Percentiles rank a stretch among this genome's conserved stretches.
Conservation (phyloP, 2,113 vertebrate genomes). For the Sarotherodon lohbergeri region DNA sequence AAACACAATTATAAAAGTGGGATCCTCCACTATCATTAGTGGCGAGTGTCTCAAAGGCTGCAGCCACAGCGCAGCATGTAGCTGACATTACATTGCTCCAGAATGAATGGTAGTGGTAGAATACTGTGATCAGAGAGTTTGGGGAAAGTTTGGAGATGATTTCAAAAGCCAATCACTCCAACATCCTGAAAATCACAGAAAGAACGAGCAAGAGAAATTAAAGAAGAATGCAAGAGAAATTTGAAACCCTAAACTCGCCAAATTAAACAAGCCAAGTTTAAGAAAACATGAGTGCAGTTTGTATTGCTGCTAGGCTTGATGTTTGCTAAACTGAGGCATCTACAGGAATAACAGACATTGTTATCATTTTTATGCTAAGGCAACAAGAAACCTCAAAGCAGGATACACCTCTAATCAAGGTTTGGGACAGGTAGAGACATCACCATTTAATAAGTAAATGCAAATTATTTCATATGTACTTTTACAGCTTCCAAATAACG, state of each 20-base stretch:
- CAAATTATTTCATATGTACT: not conserved
- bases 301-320: not conserved
- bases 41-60: conserved; percentile 45
- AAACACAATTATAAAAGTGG: conserved; percentile 61
- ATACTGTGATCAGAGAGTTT: not conserved
- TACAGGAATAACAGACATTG: not conserved
- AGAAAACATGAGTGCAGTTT: conserved; percentile 43
- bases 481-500: not conserved
- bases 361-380: not conserved
- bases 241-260: not conserved
- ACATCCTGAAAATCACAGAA: conserved; percentile 15
- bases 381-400: conserved; percentile 1
- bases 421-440: not conserved
- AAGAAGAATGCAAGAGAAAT: conserved; percentile 19
- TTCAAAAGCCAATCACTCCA: conserved; percentile 22
- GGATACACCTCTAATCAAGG: not conserved
- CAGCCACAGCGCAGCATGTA: not conserved
- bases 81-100: conserved; percentile 3
- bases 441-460: not conserved
- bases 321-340: not conserved
- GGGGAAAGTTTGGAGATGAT: conserved; percentile 1
- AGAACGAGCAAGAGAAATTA: not conserved
- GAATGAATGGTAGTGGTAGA: conserved; percentile 2
- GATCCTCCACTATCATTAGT: conserved; percentile 60
- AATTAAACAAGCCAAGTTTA: conserved; percentile 36